Percentiles rank a stretch among this genome's conserved stretches.
Evolutionary conservation across 92 coral and sea anemone genomes (phyloP).

Genomic region (Parazoanthus darwini): DNA sequence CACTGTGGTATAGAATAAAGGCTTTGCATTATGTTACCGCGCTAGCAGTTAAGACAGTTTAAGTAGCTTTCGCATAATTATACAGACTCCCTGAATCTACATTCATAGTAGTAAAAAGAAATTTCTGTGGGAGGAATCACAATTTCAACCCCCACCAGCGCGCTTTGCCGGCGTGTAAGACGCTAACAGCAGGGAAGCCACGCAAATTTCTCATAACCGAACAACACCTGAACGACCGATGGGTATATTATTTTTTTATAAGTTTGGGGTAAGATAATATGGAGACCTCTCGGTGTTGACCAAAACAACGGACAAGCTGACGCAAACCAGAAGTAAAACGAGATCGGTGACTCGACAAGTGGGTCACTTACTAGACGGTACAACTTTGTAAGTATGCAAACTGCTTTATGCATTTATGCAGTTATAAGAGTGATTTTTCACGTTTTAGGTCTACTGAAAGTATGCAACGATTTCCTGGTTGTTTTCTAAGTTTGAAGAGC

Average conservation of each 20-base stretch:
- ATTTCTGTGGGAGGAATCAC: neutral
- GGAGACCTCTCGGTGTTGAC: neutral
- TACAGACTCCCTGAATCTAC: neutral
- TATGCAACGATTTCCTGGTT: too few species aligned
- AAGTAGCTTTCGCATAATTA: neutral
- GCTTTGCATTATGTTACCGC: neutral
- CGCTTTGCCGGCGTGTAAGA: neutral
- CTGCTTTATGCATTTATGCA: neutral
- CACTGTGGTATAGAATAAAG: neutral
- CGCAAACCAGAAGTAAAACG: neutral
- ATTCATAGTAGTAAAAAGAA: neutral
- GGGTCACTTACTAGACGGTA: neutral
- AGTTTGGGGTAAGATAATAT: neutral
- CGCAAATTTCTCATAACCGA: neutral
- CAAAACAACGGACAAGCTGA: neutral
- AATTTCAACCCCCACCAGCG: neutral
- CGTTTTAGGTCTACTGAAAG: too few species aligned
- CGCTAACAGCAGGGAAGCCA: neutral
- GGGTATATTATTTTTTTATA: too few species aligned
- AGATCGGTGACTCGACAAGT: too few species aligned
- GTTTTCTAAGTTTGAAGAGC: too few species aligned
- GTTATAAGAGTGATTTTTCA: too few species aligned
- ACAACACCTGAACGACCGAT: neutral
- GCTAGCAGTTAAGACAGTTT: neutral
- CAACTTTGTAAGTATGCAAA: neutral